Percentiles rank a stretch among this genome's conserved stretches.
Conservation (phyloP, 2,888 invertebrate species). For the Sepiola atlantica region DNA sequence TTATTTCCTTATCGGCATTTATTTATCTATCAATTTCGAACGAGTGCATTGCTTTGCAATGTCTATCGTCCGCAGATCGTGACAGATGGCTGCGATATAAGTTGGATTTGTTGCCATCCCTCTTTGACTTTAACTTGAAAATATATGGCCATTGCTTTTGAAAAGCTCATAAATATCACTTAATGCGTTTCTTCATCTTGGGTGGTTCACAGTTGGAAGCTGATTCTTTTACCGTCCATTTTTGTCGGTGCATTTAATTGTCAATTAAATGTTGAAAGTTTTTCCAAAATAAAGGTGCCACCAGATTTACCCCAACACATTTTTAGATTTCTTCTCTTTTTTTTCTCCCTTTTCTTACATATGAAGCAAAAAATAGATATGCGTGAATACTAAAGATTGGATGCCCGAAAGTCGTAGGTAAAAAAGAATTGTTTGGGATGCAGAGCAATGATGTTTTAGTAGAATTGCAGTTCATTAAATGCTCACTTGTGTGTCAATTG, state of each 20-base stretch:
- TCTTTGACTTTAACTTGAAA: neutral
- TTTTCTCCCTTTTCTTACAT: neutral
- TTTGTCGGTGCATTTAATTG: neutral
- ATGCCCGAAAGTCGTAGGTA: neutral
- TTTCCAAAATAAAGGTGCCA: neutral
- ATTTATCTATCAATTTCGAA: neutral
- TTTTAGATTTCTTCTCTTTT: neutral
- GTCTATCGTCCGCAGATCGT: neutral
- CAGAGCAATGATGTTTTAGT: too few species aligned
- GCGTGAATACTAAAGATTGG: too few species aligned
- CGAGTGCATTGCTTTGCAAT: neutral
- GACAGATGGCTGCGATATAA: neutral
- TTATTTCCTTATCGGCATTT: neutral
- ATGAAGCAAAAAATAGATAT: too few species aligned
- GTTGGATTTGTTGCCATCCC: neutral
- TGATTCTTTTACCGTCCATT: neutral
- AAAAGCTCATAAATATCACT: neutral
- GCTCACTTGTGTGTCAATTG: neutral
- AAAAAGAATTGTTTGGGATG: neutral
- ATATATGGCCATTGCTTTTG: neutral
- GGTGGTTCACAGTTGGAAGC: neutral
- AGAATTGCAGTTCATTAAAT: neutral
- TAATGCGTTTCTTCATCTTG: neutral
- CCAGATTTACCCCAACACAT: neutral
- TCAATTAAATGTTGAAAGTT: neutral